Percentiles rank a stretch among this genome's conserved stretches.
phyloP scores from a whole-genome alignment of 2,797 vertebrate species.

The Benthosema pterotum region DNA sequence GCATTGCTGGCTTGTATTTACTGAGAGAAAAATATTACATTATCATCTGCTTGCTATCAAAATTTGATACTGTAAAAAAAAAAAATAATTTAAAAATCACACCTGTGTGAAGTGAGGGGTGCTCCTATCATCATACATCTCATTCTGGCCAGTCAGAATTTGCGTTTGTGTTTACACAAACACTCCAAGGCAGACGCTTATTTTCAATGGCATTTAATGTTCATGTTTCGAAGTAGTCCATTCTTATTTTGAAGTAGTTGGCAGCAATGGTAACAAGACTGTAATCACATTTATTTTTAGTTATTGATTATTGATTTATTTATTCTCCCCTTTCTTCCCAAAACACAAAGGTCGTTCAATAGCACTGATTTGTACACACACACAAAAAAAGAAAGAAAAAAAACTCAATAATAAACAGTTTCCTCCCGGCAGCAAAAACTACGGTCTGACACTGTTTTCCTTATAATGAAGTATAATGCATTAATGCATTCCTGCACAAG shows the following conservation, averaged over 20 bases:
- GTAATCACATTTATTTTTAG: not conserved
- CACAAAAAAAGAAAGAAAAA: too few species aligned
- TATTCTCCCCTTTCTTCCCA: too few species aligned
- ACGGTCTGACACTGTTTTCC: conserved; percentile 24
- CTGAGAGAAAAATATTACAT: conserved; percentile 6
- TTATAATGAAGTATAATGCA: conserved; percentile 64
- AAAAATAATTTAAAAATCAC: not conserved
- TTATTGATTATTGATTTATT: too few species aligned
- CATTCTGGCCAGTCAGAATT: too few species aligned
- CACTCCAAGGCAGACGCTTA: too few species aligned
- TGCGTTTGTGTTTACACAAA: too few species aligned
- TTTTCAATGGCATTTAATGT: too few species aligned
- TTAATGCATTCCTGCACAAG: conserved; percentile 37
- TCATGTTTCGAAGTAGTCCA: not conserved
- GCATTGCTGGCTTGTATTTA: conserved; percentile 43
- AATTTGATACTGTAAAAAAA: conserved; percentile 2
- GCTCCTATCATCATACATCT: too few species aligned
- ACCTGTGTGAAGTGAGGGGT: too few species aligned
- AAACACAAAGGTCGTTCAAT: not conserved
- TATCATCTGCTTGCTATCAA: conserved; percentile 1
- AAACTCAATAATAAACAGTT: too few species aligned
- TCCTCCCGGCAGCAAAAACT: not conserved
- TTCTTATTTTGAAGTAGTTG: not conserved
- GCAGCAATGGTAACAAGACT: not conserved
- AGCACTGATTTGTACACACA: too few species aligned